A percentile compares a stretch with the other conserved stretches of the same genome.
These are phyloP conservation scores for Pangasius sanitwongsei DNA, from an alignment of 2,797 vertebrate genomes.

Conservation along the genomic window DNA sequence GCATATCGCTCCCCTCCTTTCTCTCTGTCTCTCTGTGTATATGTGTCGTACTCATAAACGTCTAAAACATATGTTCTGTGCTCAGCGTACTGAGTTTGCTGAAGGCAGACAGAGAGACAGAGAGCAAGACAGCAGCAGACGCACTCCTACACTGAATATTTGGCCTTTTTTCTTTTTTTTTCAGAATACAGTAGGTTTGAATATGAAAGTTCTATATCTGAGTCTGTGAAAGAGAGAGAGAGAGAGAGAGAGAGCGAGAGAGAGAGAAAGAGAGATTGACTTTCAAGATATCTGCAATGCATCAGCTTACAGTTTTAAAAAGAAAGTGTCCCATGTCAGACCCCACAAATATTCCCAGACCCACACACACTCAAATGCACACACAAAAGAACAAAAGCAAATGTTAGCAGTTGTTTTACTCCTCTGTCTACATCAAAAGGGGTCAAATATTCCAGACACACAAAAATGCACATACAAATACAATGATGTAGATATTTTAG, in stretches of 20 bases:
- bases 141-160: background rate
- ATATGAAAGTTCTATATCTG: background rate
- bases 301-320: background rate
- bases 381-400: background rate
- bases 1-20: slow-evolving; percentile 17
- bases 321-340: background rate
- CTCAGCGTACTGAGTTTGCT: background rate
- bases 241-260: background rate
- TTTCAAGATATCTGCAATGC: slow-evolving; percentile 13
- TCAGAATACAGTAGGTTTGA: background rate
- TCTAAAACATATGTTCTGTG: slow-evolving; percentile 28
- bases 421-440: background rate
- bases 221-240: background rate
- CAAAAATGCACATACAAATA: slow-evolving; percentile 6
- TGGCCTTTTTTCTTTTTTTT: background rate
- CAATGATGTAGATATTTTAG: background rate
- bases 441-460: slow-evolving; percentile 6
- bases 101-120: background rate
- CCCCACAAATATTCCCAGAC: slow-evolving; percentile 8
- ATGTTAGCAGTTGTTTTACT: slow-evolving; percentile 4
- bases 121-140: slow-evolving; percentile 23
- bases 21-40: slow-evolving; percentile 28
- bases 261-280: background rate
- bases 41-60: background rate
- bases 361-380: slow-evolving; percentile 21